Conservation (phyloP, 2,797 vertebrate species). For the Fistularia tabacaria region DNA sequence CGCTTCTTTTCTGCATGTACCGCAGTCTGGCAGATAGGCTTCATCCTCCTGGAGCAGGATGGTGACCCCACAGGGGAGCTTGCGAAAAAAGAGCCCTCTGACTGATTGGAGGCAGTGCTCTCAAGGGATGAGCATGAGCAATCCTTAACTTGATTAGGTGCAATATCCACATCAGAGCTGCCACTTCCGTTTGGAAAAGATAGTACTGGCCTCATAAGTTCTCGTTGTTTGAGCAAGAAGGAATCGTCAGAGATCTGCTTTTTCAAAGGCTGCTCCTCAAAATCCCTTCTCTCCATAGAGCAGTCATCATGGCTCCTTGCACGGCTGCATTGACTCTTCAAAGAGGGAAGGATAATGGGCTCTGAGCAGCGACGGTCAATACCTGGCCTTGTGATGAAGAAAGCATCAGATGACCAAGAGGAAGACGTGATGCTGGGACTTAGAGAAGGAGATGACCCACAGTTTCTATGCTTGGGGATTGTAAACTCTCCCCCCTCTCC, state of each 20-base stretch:
- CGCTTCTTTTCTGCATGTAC: slow-evolving; percentile 74
- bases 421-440: slow-evolving; percentile 29
- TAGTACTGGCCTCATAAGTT: slow-evolving; percentile 4
- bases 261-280: slow-evolving; percentile 64
- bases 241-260: slow-evolving; percentile 78
- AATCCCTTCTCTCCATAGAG: slow-evolving; percentile 50
- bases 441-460: slow-evolving; percentile 41
- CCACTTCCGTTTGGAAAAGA: slow-evolving; percentile 54
- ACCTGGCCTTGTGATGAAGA: slow-evolving; percentile 43
- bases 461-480: slow-evolving; percentile 10
- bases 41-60: slow-evolving; percentile 65
- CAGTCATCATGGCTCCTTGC: slow-evolving; percentile 85
- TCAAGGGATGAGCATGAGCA: slow-evolving; percentile 79
- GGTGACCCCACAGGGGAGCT: slow-evolving; percentile 82
- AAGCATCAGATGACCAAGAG: slow-evolving; percentile 51
- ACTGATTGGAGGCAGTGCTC: slow-evolving; percentile 74
- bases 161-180: slow-evolving; percentile 49
- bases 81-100: slow-evolving; percentile 82
- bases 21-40: slow-evolving; percentile 65
- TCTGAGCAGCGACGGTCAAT: slow-evolving; percentile 86
- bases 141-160: slow-evolving; percentile 34
- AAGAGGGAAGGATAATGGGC: slow-evolving; percentile 75
- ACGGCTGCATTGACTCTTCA: slow-evolving; percentile 62
- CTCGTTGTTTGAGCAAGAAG: slow-evolving; percentile 54
- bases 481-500: slow-evolving; percentile 44